Evolutionary conservation across 2,113 vertebrate species (phyloP), one percentile per base, ranked within the genome.

Genomic region (Alectura lathami): DNA sequence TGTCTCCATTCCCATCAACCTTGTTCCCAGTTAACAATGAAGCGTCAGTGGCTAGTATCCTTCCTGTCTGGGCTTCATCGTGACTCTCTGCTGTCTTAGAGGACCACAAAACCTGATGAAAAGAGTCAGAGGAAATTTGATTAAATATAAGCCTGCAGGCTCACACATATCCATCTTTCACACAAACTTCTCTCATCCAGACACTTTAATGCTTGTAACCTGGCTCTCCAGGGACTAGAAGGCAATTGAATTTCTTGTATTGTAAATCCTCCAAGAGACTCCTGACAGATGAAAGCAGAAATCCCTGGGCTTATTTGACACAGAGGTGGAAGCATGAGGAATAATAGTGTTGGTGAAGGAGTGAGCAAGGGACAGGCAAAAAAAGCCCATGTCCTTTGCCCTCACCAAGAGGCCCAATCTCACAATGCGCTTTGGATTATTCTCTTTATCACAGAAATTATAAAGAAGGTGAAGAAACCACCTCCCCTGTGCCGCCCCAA

Each of bases 391-490:
- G 15, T 54, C 20, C 5, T 72, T 72, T 34, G 6, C 1, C 9
- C 11, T 4, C 15, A 5, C 11, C 10, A 42, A 83, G 21, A n/a
- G 11, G 12, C 5, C 34, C 10, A 17, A 22, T 50, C n/a, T 75
- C 47, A 48, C 27, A 48, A 2, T 0, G 1, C 36, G 26, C 17
- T 83, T 83, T 20, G 17, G 11, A 6, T 56, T 93, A n/a, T 43
- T 91, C 36, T 95, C 42, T 86, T 53, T 50, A 73, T 43, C 54
- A 24, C 96, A 99, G 98, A 99, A 98, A 99, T 99, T 64, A 98
- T 99, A 90, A 97, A 98, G 81, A 99, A 98, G 94, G 98, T 99
- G 92, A 99, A 98, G 98, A 99, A 98, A 69, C 98, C 98, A 54
- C 98, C 98, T 40, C 98, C 98, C 4, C 97, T 99, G 96, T 99